Evolutionary conservation across 2,888 invertebrate species (phyloP), one percentile per base, ranked within the genome.

Genomic region (Drosophila neutralis): DNA sequence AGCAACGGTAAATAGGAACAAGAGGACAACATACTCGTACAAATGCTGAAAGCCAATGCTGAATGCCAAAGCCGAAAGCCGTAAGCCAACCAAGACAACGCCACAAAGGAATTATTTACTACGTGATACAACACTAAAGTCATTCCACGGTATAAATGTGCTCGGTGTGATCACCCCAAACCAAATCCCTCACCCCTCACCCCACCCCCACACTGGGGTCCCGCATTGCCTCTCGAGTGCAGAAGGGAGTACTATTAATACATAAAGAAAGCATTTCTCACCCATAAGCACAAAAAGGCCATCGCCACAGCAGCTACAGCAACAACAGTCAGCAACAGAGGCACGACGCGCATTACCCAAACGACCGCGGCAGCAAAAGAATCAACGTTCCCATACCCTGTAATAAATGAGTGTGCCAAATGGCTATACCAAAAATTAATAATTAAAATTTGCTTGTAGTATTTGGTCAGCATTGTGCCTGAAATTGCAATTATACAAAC

Each of bases 101-200:
- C 88, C 87, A 84, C 87, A 88, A 88, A 83, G 87, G 87, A 87
- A 88, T 87, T 86, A 87, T 88, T 87, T 84, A 86, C 86, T 83
- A 87, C 87, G 87, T 87, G 88, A 83, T 88, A 87, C 87, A 83
- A 84, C 83, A 83, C 84, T 83, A 78, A 83, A 87, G 85, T 85
- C 85, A 83, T 85, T 85, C 83, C 61, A 75, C 82, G 77, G 75
- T 77, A 86, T 84, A 85, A 85, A 86, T 85, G 87, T 82, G 84
- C 80, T 82, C 53, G n/a, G 49, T 38, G 58, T n/a, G 53, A 38
- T 56, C 56, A 42, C 27, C 21, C 24, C 38, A 27, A 13, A 24
- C 21, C 29, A 15, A 45, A 24, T 15, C 1, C 15, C 15, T 13
- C 36, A 33, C 48, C 31, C 36, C 7, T 3, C 2, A 56, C 49